Percentiles rank a stretch among this genome's conserved stretches.
These are phyloP conservation scores for Onthophagus taurus DNA, from an alignment of 1,140 invertebrate genomes.

Conservation along the genomic window DNA sequence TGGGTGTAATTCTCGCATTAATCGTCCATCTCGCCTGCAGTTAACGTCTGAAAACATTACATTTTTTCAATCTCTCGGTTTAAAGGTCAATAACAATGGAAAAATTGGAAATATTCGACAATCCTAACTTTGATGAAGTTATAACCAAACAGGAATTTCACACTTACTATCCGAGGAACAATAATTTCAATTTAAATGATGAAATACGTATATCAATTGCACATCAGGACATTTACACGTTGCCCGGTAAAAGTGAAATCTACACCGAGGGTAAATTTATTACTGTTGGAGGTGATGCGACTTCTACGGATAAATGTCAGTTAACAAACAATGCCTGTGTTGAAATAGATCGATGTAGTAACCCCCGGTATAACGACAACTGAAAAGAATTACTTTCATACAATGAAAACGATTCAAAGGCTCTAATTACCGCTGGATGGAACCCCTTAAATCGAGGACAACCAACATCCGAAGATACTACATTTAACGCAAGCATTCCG, in stretches of 20 bases:
- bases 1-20: too few species aligned
- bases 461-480: not conserved
- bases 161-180: not conserved
- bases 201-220: constrained; percentile 1
- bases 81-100: constrained; percentile 3
- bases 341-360: constrained; percentile 2
- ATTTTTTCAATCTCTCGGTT: constrained; percentile 1
- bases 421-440: not conserved
- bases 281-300: not conserved
- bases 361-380: constrained; percentile 1
- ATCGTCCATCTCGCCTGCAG: too few species aligned
- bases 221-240: not conserved
- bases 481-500: not conserved
- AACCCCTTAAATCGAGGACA: not conserved
- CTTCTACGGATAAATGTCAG: too few species aligned
- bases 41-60: constrained; percentile 7
- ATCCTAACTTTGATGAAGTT: not conserved
- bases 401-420: not conserved
- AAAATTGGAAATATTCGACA: constrained; percentile 9
- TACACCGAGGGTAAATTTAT: constrained; percentile 5
- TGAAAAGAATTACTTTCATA: not conserved
- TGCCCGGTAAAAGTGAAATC: not conserved
- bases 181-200: constrained; percentile 7
- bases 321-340: too few species aligned
- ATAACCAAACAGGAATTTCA: constrained; percentile 7